phyloP scores from a whole-genome alignment of 2,888 invertebrate genomes.

The Chromoteleia sp. region DNA sequence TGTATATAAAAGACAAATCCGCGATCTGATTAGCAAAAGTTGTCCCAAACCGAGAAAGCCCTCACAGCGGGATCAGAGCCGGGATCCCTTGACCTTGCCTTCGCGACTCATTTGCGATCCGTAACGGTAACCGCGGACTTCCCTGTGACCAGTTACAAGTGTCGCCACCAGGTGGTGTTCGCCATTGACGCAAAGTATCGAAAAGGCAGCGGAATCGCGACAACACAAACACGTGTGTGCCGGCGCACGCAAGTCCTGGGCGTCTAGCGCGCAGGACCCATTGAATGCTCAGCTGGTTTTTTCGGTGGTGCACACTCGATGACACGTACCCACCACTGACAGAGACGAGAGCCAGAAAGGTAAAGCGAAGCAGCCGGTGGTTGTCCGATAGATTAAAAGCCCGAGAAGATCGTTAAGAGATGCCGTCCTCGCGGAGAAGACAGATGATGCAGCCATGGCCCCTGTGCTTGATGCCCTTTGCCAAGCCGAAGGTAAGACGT shows the following conservation, averaged over 20 bases:
- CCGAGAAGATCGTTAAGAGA: constrained; percentile 45
- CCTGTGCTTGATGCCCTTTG: constrained; percentile 78
- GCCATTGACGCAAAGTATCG: constrained; percentile 8
- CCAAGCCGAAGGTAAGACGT: constrained; percentile 80
- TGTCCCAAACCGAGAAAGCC: constrained; percentile 72
- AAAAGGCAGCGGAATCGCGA: constrained; percentile 9
- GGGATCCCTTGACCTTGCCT: constrained; percentile 28
- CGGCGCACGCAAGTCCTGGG: constrained; percentile 47
- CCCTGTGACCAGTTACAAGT: constrained; percentile 2
- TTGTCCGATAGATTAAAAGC: constrained; percentile 8
- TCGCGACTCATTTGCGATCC: too few species aligned
- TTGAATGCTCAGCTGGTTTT: constrained; percentile 24
- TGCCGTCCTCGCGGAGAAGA: constrained; percentile 77
- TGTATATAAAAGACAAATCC: constrained; percentile 83
- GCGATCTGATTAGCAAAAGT: constrained; percentile 81
- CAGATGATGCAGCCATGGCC: constrained; percentile 84
- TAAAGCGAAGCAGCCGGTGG: constrained; percentile 41
- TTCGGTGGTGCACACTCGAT: constrained; percentile 8
- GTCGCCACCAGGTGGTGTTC: constrained; percentile 26
- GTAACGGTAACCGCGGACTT: not conserved
- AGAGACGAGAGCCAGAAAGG: constrained; percentile 23
- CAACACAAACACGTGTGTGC: constrained; percentile 76
- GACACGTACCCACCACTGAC: constrained; percentile 19
- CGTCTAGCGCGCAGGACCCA: constrained; percentile 25
- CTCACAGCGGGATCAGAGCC: constrained; percentile 21